phyloP scores from a whole-genome alignment of 2,888 invertebrate species.

The Trissonchulus sp. region DNA sequence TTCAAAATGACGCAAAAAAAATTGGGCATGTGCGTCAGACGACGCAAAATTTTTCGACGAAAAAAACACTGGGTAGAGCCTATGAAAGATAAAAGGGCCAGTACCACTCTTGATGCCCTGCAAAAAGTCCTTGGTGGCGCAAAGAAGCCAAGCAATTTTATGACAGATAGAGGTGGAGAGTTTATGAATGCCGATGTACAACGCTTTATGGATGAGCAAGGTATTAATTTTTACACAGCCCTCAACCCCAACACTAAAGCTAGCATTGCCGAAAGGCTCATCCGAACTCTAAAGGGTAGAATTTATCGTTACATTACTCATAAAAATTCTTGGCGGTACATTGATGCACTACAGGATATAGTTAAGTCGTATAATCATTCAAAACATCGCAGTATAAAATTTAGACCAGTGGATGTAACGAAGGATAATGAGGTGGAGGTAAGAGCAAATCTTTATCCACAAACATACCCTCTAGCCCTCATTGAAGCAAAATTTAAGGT shows the following conservation, averaged over 20 bases:
- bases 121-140: not conserved
- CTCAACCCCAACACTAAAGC: not conserved
- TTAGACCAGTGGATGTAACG: not conserved
- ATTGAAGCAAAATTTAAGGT: constrained; percentile 21
- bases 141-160: not conserved
- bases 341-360: constrained; percentile 11
- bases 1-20: too few relatives aligned
- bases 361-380: constrained; percentile 11
- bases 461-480: not conserved
- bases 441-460: not conserved
- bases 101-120: too few relatives aligned
- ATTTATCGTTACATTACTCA: constrained; percentile 16
- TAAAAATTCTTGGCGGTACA: constrained; percentile 18
- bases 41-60: too few relatives aligned
- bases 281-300: not conserved
- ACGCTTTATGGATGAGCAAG: not conserved
- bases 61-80: constrained; percentile 34
- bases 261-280: not conserved
- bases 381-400: not conserved
- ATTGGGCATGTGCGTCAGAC: too few relatives aligned
- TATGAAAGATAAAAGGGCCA: constrained; percentile 29
- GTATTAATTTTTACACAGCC: not conserved
- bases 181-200: not conserved
- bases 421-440: constrained; percentile 7
- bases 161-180: constrained; percentile 8